Base-by-base conservation (phyloP, 2,888 invertebrate genomes). In the Drosophila aldrichi region DNA sequence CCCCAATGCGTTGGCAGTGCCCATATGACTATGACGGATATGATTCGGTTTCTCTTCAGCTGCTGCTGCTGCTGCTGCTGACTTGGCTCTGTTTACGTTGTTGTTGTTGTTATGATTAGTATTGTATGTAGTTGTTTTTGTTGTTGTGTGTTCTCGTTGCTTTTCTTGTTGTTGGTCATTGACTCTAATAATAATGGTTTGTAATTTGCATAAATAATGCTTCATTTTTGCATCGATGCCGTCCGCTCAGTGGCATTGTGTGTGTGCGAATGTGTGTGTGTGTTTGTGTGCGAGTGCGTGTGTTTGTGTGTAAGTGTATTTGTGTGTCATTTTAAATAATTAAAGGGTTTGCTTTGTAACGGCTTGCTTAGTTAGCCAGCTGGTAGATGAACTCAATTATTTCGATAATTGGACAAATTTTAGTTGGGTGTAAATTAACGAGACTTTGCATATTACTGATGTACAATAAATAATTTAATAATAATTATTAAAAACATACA, bases 141-240 rank as follows among this genome's bases (percentile, higher is more conserved):
- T 44, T 61, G 20, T 22, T 22, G 20, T 22, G 48, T 18, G 34
- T 51, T 56, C 12, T 36, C 44, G 65, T 25, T 63, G 34, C 16
- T 56, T 34, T 63, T 55, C 34, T 51, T 71, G 61, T 55, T 74
- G 78, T 65, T 82, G 71, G 80, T 59, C 80, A 79, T 72, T 70
- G 88, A 76, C 76, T 87, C 79, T 83, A 88, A 85, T 85, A 85
- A 85, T 87, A 85, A 89, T 85, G 84, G 84, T 43, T 66, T 87
- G 84, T 81, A 89, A 85, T 85, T 87, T 85, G 89, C 84, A 85
- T 85, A 85, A 87, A 87, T 85, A 85, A 89, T 85, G 81, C 67
- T 62, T 75, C 79, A 87, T 89, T 87, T 74, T 75, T 82, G 74
- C 86, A 79, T 72, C 64, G 76, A 75, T 70, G 79, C 52, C 54